Percentiles rank a stretch among this genome's conserved stretches.
Conservation (phyloP, 2,113 vertebrate genomes). For the Passer domesticus region DNA sequence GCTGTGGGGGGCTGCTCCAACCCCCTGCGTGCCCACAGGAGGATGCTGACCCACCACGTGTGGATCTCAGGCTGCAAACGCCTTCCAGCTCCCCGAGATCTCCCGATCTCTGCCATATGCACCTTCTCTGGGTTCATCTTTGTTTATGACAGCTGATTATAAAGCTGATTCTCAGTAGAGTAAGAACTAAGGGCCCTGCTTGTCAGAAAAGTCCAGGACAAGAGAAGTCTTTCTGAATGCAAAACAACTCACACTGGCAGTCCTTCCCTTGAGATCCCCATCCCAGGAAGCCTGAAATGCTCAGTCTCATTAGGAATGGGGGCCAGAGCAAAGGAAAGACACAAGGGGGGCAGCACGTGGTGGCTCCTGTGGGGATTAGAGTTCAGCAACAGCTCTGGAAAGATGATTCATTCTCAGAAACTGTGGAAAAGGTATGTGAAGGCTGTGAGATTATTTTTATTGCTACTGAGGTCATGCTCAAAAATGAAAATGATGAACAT, state of each 20-base stretch:
- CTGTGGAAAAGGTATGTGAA: neutral
- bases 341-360: fast-evolving
- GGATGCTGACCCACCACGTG: neutral
- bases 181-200: neutral
- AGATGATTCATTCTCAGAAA: neutral
- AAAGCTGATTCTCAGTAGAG: neutral
- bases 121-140: neutral
- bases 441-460: neutral
- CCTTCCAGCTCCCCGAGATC: neutral
- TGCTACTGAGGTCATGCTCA: neutral
- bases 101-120: neutral
- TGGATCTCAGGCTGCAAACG: fast-evolving
- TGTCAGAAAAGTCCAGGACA: neutral
- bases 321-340: neutral
- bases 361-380: neutral
- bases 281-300: neutral
- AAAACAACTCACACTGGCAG: neutral
- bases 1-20: neutral
- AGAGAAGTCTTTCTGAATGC: neutral
- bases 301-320: neutral
- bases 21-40: fast-evolving
- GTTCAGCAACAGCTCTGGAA: neutral
- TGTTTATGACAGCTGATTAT: neutral
- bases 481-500: neutral
- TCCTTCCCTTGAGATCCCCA: neutral